These are phyloP conservation scores for Chelidonichthys spinosus DNA, from an alignment of 2,797 vertebrate species.

Conservation along the genomic window DNA sequence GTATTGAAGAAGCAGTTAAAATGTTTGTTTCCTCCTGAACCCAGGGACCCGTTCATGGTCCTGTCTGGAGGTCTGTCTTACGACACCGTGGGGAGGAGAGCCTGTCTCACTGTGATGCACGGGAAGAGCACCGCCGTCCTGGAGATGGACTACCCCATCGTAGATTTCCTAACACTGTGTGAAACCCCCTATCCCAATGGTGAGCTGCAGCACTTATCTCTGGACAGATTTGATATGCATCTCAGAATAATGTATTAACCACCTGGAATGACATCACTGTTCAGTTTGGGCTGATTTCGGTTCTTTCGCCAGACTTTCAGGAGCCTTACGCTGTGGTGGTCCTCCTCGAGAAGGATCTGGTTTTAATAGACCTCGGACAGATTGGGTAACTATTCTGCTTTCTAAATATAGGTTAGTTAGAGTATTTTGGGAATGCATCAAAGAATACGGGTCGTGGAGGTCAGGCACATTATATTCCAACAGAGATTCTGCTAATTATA, in stretches of 20 bases:
- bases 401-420: slow-evolving; percentile 12
- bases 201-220: slow-evolving; percentile 57
- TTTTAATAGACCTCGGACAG: slow-evolving; percentile 98
- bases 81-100: slow-evolving; percentile 95
- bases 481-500: neutral
- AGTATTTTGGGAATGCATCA: neutral
- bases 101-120: slow-evolving; percentile 99
- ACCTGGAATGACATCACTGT: neutral
- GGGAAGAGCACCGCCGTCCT: slow-evolving; percentile 97
- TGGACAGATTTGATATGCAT: neutral
- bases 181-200: slow-evolving; percentile 98
- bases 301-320: slow-evolving; percentile 90
- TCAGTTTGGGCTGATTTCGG: slow-evolving; percentile 7
- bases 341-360: slow-evolving; percentile 97
- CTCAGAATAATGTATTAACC: neutral
- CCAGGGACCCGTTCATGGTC: slow-evolving; percentile 96
- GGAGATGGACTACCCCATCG: slow-evolving; percentile 99
- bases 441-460: neutral
- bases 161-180: slow-evolving; percentile 98
- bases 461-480: neutral
- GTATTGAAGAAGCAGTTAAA: slow-evolving; percentile 33
- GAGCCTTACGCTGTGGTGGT: slow-evolving; percentile 98
- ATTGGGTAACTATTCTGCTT: slow-evolving; percentile 89
- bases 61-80: slow-evolving; percentile 97
- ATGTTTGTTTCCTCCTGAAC: slow-evolving; percentile 45